phyloP scores from a whole-genome alignment of 2,888 invertebrate species.

The Melikaiella ostensackeni region DNA sequence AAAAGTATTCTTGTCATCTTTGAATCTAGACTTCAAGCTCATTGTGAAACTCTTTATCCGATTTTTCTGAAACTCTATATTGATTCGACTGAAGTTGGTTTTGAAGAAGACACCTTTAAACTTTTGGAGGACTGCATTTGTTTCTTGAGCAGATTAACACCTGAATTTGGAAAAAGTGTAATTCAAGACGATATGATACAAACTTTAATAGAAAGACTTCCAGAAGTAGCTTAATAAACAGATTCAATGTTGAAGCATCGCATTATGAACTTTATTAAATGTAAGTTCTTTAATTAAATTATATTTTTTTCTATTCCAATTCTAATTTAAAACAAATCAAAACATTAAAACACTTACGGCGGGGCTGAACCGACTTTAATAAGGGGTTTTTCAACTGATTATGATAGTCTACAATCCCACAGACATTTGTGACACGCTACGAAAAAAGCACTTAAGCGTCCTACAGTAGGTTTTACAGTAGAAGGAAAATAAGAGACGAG shows the following conservation, averaged over 20 bases:
- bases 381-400: too few relatives aligned
- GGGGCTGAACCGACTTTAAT: too few relatives aligned
- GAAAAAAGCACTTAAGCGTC: too few relatives aligned
- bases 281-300: too few relatives aligned
- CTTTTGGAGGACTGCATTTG: conserved; percentile 68
- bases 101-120: conserved; percentile 63
- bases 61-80: conserved; percentile 68
- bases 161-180: conserved; percentile 62
- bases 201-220: conserved; percentile 55
- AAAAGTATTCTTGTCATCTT: conserved; percentile 65
- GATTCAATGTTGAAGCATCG: background rate
- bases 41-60: conserved; percentile 64
- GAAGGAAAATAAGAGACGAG: too few relatives aligned
- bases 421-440: too few relatives aligned
- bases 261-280: too few relatives aligned
- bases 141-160: conserved; percentile 66
- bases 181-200: conserved; percentile 67
- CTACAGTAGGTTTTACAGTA: too few relatives aligned
- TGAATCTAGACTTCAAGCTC: conserved; percentile 61
- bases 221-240: background rate
- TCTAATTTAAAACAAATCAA: too few relatives aligned
- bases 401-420: too few relatives aligned
- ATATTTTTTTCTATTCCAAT: too few relatives aligned
- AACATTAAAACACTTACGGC: too few relatives aligned
- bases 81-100: conserved; percentile 67